These are phyloP conservation scores for Penaeus japonicus DNA, from an alignment of 1,140 invertebrate genomes.

Conservation along the genomic window DNA sequence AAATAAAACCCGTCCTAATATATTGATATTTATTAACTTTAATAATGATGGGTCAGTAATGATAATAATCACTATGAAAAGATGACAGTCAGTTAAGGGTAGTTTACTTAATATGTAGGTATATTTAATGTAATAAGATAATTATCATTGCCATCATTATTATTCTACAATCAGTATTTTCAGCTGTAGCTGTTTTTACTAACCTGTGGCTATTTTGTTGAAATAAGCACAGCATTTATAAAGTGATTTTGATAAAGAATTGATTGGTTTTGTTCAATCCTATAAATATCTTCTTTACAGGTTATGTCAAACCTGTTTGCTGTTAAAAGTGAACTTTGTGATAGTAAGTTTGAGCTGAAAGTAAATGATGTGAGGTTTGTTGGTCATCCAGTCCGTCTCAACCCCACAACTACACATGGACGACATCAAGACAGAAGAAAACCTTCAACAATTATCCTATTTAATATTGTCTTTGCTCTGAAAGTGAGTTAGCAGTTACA, in stretches of 20 bases:
- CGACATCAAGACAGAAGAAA: slow-evolving; percentile 65
- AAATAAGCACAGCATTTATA: neutral
- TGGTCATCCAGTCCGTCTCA: slow-evolving; percentile 84
- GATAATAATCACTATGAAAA: too few relatives aligned
- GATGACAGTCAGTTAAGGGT: too few relatives aligned
- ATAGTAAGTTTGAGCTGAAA: slow-evolving; percentile 91
- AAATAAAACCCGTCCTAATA: too few relatives aligned
- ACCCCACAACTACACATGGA: slow-evolving; percentile 61
- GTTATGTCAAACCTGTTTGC: slow-evolving; percentile 90
- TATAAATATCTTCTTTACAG: slow-evolving; percentile 49
- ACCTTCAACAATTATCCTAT: slow-evolving; percentile 76
- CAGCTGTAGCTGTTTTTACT: too few relatives aligned
- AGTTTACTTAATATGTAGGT: too few relatives aligned
- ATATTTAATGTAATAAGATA: too few relatives aligned
- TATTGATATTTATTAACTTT: too few relatives aligned
- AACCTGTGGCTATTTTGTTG: too few relatives aligned
- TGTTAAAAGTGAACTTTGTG: slow-evolving; percentile 87
- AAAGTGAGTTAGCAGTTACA: slow-evolving; percentile 64
- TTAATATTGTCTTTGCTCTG: slow-evolving; percentile 92
- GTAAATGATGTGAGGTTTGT: slow-evolving; percentile 95
- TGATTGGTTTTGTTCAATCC: neutral
- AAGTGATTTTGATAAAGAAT: neutral
- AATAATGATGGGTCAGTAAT: too few relatives aligned
- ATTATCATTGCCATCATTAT: too few relatives aligned
- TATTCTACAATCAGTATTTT: too few relatives aligned